Conservation (phyloP, 2,888 invertebrate genomes). For the Dasypogon diadema region DNA sequence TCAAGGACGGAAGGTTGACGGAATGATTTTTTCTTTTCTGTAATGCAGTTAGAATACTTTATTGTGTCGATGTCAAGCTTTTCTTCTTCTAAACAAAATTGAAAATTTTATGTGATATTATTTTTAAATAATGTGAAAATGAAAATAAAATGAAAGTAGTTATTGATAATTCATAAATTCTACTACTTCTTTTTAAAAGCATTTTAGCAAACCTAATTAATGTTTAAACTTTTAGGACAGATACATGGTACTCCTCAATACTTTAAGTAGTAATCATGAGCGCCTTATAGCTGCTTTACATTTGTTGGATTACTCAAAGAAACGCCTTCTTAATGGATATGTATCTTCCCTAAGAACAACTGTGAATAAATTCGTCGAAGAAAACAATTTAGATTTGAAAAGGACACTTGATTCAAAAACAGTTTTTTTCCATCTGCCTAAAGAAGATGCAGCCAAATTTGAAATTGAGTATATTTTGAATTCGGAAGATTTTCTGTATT, state of each 20-base stretch:
- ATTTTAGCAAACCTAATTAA: too few relatives aligned
- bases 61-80: too few relatives aligned
- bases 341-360: not conserved
- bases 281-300: slow-evolving; percentile 60
- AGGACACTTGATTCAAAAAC: not conserved
- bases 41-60: too few relatives aligned
- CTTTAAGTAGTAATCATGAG: slow-evolving; percentile 58
- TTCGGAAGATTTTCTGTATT: too few relatives aligned
- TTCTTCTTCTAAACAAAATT: too few relatives aligned
- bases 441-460: slow-evolving; percentile 17
- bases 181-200: too few relatives aligned
- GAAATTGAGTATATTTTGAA: slow-evolving; percentile 45
- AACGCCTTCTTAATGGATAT: slow-evolving; percentile 60
- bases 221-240: slow-evolving; percentile 65
- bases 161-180: too few relatives aligned
- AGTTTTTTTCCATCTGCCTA: slow-evolving; percentile 41
- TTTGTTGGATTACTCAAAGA: slow-evolving; percentile 62
- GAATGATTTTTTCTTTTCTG: too few relatives aligned
- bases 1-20: too few relatives aligned
- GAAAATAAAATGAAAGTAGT: too few relatives aligned
- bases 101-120: too few relatives aligned
- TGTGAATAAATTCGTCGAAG: not conserved
- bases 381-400: not conserved
- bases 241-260: slow-evolving; percentile 65
- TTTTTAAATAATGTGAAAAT: too few relatives aligned